Base-by-base conservation (phyloP, 2,888 invertebrate species). In the Altica lythri region DNA sequence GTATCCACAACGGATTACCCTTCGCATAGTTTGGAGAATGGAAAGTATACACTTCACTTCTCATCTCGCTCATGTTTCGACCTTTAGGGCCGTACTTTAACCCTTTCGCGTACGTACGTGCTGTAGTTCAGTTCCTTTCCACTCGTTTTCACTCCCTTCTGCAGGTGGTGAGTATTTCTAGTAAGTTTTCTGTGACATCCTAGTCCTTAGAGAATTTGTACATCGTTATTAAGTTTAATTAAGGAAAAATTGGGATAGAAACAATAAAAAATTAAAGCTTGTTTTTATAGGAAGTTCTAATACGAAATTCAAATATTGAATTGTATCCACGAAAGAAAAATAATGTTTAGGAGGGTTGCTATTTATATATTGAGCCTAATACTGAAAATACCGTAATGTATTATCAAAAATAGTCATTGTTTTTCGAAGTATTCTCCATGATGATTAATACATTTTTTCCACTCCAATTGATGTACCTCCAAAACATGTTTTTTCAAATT, bases 21-120 rank as follows among this genome's bases (percentile, higher is more conserved):
- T 40, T 48, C 47, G 47, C 66, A 66, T 63, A 62, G 64, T 63
- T 63, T 4, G 40, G 12, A 14, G 22, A 10, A 22, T 19, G 22
- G n/a, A 22, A 10, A 5, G 40, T 22, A 40, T 2, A 16, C 2
- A 34, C 10, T 40, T 52, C 52, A 40, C 49, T 53, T 53, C 52
- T 55, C 59, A 48, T 59, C 43, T 51, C 42, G 43, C 50, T 27
- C 32, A 32, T 40, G 44, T 48, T 51, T 50, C 40, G 55, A 47
- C 55, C 59, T 60, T 53, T 55, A 60, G 37, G 55, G 44, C 46
- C 35, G 47, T 57, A 55, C 40, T 57, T 45, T 52, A 60, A 60
- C 60, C 60, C 60, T 57, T 60, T 57, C 44, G 46, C 43, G 44
- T 56, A 50, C 48, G 37, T 50, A 44, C 44, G 50, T 50, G 45